Evolutionary conservation across 2,797 vertebrate genomes (phyloP).

Genomic region (Schizopygopsis malacanthus): DNA sequence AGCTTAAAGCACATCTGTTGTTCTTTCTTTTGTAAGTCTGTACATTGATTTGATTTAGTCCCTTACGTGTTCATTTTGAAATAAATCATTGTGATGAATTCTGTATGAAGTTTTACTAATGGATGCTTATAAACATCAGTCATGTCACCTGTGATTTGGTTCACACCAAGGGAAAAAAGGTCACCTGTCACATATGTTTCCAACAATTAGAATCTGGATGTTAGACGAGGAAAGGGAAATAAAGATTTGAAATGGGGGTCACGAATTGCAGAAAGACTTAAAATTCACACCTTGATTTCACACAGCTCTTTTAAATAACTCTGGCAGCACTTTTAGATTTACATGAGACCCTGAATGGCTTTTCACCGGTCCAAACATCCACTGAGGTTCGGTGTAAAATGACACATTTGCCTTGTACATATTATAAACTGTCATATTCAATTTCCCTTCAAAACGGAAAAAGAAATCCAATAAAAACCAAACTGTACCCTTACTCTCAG

Average conservation of each 20-base stretch:
- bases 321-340: not conserved
- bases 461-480: conserved; percentile 17
- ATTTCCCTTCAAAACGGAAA: conserved; percentile 59
- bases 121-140: not conserved
- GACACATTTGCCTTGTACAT: conserved; percentile 53
- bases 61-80: conserved; percentile 49
- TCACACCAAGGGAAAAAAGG: not conserved
- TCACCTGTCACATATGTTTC: not conserved
- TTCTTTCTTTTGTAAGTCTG: conserved; percentile 41
- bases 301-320: conserved; percentile 1
- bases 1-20: conserved; percentile 56
- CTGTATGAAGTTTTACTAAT: conserved; percentile 26
- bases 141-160: not conserved
- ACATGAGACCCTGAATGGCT: not conserved
- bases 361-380: conserved; percentile 48
- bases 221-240: conserved; percentile 14
- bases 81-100: conserved; percentile 53
- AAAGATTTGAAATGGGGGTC: not conserved
- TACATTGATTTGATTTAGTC: conserved; percentile 50
- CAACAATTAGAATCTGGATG: conserved; percentile 31
- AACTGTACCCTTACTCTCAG: not conserved
- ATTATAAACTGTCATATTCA: conserved; percentile 52
- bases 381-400: not conserved
- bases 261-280: not conserved
- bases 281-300: conserved; percentile 31